Conservation (phyloP, 2,888 invertebrate species). For the Amblyteles armatorius region DNA sequence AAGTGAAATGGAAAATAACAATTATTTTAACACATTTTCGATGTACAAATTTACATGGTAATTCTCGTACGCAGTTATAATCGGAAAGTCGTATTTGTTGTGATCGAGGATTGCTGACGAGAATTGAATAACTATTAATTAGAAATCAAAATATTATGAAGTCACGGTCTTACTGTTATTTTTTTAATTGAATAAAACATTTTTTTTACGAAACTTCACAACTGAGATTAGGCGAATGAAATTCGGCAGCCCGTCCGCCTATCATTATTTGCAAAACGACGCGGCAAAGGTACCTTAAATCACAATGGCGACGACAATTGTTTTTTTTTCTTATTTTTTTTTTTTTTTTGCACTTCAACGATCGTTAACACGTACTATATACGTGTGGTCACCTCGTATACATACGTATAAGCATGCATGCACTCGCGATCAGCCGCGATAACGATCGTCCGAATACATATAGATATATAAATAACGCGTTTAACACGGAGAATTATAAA, state of each 20-base stretch:
- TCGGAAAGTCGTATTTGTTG: background rate
- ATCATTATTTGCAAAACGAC: constrained; percentile 58
- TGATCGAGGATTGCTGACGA: background rate
- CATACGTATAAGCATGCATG: constrained; percentile 62
- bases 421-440: constrained; percentile 57
- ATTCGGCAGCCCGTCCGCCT: constrained; percentile 47
- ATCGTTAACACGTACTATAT: constrained; percentile 68
- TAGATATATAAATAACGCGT: constrained; percentile 47
- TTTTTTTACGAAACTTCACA: background rate
- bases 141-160: background rate
- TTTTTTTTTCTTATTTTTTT: constrained; percentile 67
- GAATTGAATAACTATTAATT: background rate
- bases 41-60: background rate
- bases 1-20: background rate
- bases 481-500: constrained; percentile 53
- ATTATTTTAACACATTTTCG: background rate
- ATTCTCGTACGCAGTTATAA: background rate
- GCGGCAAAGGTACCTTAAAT: constrained; percentile 75
- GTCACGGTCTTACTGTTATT: background rate
- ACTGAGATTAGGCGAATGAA: background rate
- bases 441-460: constrained; percentile 56
- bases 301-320: constrained; percentile 80
- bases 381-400: constrained; percentile 53
- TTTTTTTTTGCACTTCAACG: constrained; percentile 69
- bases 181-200: background rate